Evolutionary conservation across 2,888 invertebrate genomes (phyloP).

Genomic region (Drosophila maculinotata): DNA sequence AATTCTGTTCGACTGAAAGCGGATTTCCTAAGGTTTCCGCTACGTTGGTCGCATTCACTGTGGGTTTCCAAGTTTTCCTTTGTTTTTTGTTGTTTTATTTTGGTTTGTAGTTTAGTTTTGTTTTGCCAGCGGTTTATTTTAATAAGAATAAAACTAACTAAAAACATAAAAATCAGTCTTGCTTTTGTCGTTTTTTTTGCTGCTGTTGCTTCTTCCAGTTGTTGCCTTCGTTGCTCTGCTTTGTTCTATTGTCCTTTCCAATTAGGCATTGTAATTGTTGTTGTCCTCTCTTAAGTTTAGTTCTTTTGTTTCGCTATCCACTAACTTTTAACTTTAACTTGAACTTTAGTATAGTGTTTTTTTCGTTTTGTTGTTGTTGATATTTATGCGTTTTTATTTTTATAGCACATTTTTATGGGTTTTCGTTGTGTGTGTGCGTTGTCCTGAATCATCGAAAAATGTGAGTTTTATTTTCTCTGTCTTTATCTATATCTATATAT

Average conservation of each 20-base stretch:
- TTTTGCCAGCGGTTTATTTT: slow-evolving; percentile 23
- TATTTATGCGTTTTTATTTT: slow-evolving; percentile 57
- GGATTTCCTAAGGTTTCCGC: slow-evolving; percentile 64
- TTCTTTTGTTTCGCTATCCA: neutral
- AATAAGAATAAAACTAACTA: slow-evolving; percentile 68
- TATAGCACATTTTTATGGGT: slow-evolving; percentile 71
- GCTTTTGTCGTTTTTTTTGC: slow-evolving; percentile 53
- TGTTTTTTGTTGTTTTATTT: neutral
- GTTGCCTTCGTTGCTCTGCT: slow-evolving; percentile 6
- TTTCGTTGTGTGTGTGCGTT: slow-evolving; percentile 37
- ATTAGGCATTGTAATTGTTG: slow-evolving; percentile 44
- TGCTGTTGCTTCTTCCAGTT: slow-evolving; percentile 20
- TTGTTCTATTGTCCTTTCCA: slow-evolving; percentile 32
- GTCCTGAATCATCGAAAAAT: slow-evolving; percentile 43
- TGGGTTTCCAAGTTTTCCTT: neutral
- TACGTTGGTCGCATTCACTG: slow-evolving; percentile 34
- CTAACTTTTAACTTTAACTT: slow-evolving; percentile 31
- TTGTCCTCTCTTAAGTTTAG: neutral
- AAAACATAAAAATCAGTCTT: slow-evolving; percentile 83
- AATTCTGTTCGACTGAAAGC: slow-evolving; percentile 33
- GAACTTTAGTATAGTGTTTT: slow-evolving; percentile 19
- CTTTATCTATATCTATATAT: slow-evolving; percentile 7
- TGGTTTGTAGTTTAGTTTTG: slow-evolving; percentile 9
- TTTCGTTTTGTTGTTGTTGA: slow-evolving; percentile 18
- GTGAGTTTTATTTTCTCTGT: slow-evolving; percentile 35